Conservation (phyloP, 2,797 vertebrate species). For the Limnodromus scolopaceus region DNA sequence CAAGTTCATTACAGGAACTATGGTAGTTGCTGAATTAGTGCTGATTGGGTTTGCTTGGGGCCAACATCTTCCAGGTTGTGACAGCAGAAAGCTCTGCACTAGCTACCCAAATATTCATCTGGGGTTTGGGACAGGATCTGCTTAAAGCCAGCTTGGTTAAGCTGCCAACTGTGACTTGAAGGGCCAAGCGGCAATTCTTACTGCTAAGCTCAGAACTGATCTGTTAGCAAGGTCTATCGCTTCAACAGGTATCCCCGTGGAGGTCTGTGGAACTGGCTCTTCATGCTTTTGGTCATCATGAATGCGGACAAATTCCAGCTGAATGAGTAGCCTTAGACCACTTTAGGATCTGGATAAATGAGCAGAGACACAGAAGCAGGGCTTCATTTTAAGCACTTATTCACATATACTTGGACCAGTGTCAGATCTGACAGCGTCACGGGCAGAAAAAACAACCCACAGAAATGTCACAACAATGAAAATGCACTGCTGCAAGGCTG, state of each 20-base stretch:
- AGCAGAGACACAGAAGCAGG: background rate
- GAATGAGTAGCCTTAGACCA: background rate
- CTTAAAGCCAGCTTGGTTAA: background rate
- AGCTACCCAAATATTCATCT: background rate
- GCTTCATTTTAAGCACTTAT: background rate
- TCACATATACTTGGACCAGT: background rate
- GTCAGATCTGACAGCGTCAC: no score
- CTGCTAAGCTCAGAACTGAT: background rate
- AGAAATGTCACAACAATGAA: background rate
- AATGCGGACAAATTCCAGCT: background rate
- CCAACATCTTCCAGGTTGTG: background rate
- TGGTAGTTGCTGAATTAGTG: background rate
- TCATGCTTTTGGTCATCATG: accelerated
- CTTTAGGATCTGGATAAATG: background rate
- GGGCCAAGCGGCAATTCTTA: accelerated
- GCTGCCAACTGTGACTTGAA: background rate
- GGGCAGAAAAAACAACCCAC: background rate
- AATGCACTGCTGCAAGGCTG: background rate
- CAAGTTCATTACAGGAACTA: background rate
- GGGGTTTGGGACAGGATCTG: background rate
- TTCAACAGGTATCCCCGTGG: background rate
- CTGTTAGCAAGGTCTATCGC: background rate
- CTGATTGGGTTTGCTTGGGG: background rate
- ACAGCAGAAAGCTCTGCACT: background rate
- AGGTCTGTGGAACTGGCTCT: background rate